These are phyloP conservation scores for Galemys pyrenaicus DNA, from an alignment of 2,113 vertebrate species.

Conservation along the genomic window DNA sequence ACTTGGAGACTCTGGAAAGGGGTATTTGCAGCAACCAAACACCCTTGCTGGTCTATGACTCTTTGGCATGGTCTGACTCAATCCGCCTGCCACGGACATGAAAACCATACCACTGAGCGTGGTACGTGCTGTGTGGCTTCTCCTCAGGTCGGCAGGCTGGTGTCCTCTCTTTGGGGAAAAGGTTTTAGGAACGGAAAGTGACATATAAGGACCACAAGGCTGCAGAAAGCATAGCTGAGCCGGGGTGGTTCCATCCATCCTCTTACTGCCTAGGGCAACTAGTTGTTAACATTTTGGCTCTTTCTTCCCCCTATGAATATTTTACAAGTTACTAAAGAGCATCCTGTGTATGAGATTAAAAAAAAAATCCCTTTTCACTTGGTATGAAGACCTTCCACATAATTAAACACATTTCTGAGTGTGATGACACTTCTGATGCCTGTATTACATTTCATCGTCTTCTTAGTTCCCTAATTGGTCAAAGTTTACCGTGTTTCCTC, in stretches of 20 bases:
- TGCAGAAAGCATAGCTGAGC: too few relatives aligned
- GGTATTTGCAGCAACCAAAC: fast-evolving
- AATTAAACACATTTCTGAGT: neutral
- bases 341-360: neutral
- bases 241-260: neutral
- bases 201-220: neutral
- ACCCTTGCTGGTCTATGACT: neutral
- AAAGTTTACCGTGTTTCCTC: neutral
- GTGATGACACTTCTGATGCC: neutral
- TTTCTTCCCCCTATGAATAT: neutral
- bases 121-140: too few relatives aligned
- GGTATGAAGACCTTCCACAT: neutral
- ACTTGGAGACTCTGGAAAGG: neutral
- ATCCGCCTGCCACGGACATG: neutral
- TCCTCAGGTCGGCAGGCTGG: neutral
- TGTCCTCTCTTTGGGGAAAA: neutral
- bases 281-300: neutral
- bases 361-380: neutral
- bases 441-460: neutral
- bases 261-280: neutral
- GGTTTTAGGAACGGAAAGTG: neutral
- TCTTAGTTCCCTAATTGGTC: neutral
- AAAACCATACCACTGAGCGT: neutral
- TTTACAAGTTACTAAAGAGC: neutral
- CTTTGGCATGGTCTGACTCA: fast-evolving